Base-by-base conservation (phyloP, 2,888 invertebrate genomes). In the Criorhina ranunculi region DNA sequence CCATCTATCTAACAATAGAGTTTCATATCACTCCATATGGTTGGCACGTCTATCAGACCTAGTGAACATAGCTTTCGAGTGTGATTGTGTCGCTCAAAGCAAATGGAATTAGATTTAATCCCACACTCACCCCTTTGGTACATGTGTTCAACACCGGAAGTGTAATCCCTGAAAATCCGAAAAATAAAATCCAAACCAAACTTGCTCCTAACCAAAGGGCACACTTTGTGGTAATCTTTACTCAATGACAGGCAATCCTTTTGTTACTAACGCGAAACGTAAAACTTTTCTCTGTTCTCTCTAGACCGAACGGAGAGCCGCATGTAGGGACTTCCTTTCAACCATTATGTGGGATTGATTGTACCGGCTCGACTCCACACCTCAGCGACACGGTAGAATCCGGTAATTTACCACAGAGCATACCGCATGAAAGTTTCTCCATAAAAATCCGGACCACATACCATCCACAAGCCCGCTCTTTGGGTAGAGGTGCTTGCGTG, bases 381-480 rank as follows among this genome's bases (percentile, higher is more conserved):
- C 35, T 44, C 5, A 29, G 15, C n/a, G 17, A 64, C 5, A 40
- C 1, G 9, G 7, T n/a, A 11, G n/a, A 67, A 59, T 59, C 33
- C 42, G 42, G 67, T 53, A 77, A 77, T 77, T 69, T 60, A 35
- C 67, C 77, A 53, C 67, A 69, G 69, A 77, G 42, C 42, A 51
- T 12, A 40, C 37, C 46, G 31, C 76, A 59, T 42, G 42, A 67
- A 67, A 67, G 46, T 40, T 46, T 42, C 33, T 46, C 42, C 42
- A 33, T 60, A 42, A 67, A 67, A 60, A 49, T 12, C 29, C 59
- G 44, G 35, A 46, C 44, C 46, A 17, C 40, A 40, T 60, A 37
- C 51, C 42, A 37, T 33, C 33, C 17, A 7, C 12, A 49, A 49
- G 24, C 15, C 6, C 9, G 12, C 19, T 60, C 19, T 62, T 62